Evolutionary conservation across 2,888 invertebrate species (phyloP).

Genomic region (Leucozona laternaria): DNA sequence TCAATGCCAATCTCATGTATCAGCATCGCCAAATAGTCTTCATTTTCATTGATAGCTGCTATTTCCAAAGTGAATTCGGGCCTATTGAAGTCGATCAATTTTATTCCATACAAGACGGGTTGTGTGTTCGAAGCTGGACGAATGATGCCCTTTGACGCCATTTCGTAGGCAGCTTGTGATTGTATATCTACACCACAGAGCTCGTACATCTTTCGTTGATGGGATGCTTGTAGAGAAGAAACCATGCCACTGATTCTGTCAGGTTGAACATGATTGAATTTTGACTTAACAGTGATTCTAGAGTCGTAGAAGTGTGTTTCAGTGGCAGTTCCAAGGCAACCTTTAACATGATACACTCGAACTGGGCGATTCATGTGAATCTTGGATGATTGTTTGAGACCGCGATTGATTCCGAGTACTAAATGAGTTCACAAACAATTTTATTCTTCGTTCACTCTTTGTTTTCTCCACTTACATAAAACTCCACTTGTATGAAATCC

Average conservation of each 20-base stretch:
- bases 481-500: slow-evolving; percentile 90
- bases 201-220: slow-evolving; percentile 93
- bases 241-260: slow-evolving; percentile 89
- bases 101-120: slow-evolving; percentile 93
- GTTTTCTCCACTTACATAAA: slow-evolving; percentile 85
- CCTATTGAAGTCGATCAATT: slow-evolving; percentile 91
- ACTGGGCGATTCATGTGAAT: slow-evolving; percentile 87
- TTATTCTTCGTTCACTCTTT: neutral
- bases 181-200: slow-evolving; percentile 91
- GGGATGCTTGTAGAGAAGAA: slow-evolving; percentile 92
- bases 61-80: slow-evolving; percentile 95
- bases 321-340: slow-evolving; percentile 90
- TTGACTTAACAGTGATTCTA: slow-evolving; percentile 88
- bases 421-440: slow-evolving; percentile 77
- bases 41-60: slow-evolving; percentile 93
- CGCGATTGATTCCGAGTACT: slow-evolving; percentile 91
- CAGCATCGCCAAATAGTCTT: slow-evolving; percentile 90
- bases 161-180: slow-evolving; percentile 94
- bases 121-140: slow-evolving; percentile 89
- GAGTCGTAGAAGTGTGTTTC: slow-evolving; percentile 90
- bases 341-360: slow-evolving; percentile 90
- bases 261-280: slow-evolving; percentile 88
- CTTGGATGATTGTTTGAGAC: slow-evolving; percentile 85
- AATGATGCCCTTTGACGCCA: slow-evolving; percentile 92
- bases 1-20: slow-evolving; percentile 93